phyloP scores from a whole-genome alignment of 2,797 vertebrate genomes.

The Coluber constrictor region DNA sequence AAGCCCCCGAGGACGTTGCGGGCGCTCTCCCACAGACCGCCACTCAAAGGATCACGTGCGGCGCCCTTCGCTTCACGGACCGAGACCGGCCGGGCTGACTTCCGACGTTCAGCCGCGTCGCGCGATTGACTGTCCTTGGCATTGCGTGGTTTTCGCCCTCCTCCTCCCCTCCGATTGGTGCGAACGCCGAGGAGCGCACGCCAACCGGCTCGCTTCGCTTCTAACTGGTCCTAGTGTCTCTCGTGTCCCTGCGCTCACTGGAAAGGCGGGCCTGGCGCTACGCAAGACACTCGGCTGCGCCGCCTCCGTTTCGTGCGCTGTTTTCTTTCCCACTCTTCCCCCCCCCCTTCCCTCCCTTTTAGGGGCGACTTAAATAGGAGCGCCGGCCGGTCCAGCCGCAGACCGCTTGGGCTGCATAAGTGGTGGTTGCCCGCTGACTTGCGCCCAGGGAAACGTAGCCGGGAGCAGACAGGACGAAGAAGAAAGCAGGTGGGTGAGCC shows the following conservation, averaged over 20 bases:
- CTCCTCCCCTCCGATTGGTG: background rate
- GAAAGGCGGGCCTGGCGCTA: background rate
- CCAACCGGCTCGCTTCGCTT: background rate
- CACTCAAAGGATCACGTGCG: background rate
- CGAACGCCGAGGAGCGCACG: background rate
- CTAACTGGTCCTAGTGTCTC: background rate
- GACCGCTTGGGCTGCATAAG: background rate
- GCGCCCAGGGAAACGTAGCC: too few species aligned
- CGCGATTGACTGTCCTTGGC: background rate
- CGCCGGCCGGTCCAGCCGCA: background rate
- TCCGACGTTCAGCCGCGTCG: background rate
- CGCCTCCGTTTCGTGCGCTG: background rate
- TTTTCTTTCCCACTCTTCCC: background rate
- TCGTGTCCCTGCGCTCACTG: background rate
- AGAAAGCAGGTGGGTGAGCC: background rate
- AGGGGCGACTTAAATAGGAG: constrained; percentile 29
- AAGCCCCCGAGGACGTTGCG: too few species aligned
- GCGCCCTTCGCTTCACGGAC: background rate
- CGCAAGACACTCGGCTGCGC: background rate
- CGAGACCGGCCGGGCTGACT: background rate
- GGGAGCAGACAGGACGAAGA: background rate
- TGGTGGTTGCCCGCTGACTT: background rate
- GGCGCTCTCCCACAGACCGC: background rate
- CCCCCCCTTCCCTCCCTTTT: background rate
- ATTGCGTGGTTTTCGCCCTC: too few species aligned